Evolutionary conservation across 2,888 invertebrate species (phyloP).

Genomic region (Calameuta filiformis): DNA sequence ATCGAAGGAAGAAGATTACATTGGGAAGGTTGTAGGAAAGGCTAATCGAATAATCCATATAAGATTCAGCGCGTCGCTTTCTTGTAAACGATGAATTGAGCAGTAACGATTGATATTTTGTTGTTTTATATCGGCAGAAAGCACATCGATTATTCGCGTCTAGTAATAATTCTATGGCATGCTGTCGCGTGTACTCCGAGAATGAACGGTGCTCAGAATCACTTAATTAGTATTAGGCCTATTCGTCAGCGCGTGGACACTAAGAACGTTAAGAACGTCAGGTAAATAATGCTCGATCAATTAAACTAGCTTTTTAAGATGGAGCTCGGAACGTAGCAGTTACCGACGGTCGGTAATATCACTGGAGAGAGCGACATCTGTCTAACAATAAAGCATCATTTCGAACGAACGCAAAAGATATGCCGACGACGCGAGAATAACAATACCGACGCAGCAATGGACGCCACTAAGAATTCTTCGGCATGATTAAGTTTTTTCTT

Average conservation of each 20-base stretch:
- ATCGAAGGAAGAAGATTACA: too few relatives aligned
- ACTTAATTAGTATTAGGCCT: background rate
- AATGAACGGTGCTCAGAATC: background rate
- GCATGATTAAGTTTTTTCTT: conserved; percentile 30
- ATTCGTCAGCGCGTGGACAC: background rate
- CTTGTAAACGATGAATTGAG: background rate
- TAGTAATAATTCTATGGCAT: too few relatives aligned
- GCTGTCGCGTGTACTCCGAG: background rate
- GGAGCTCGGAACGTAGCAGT: too few relatives aligned
- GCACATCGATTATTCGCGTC: too few relatives aligned
- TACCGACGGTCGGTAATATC: background rate
- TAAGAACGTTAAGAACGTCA: conserved; percentile 3
- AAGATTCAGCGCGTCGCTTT: background rate
- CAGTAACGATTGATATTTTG: background rate
- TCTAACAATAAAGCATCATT: background rate
- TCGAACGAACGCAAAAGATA: background rate
- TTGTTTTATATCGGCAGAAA: too few relatives aligned
- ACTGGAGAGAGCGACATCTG: background rate
- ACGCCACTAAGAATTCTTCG: background rate
- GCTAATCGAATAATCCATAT: too few relatives aligned
- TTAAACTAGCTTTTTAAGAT: background rate
- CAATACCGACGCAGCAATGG: background rate
- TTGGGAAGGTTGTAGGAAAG: too few relatives aligned
- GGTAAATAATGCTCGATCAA: background rate
- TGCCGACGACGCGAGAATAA: background rate